phyloP scores from a whole-genome alignment of 2,797 vertebrate genomes.

The Hozukius guyotensis region DNA sequence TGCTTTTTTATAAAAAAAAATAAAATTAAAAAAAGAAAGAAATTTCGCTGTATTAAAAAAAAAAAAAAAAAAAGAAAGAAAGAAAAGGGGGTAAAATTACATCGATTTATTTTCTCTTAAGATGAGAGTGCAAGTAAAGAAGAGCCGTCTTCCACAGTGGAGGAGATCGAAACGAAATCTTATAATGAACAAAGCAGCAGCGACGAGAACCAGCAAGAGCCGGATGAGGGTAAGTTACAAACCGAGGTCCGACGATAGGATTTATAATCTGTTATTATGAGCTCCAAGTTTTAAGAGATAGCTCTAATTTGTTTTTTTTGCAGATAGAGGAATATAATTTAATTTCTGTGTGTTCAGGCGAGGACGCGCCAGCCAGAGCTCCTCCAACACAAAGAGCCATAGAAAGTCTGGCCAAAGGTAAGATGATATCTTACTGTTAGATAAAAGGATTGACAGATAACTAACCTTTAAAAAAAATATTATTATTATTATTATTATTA shows the following conservation, averaged over 20 bases:
- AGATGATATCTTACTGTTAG: conserved; percentile 42
- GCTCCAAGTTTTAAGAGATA: background rate
- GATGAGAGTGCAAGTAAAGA: conserved; percentile 90
- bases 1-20: background rate
- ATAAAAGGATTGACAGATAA: background rate
- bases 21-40: background rate
- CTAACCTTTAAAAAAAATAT: background rate
- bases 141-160: conserved; percentile 92
- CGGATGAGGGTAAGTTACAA: conserved; percentile 80
- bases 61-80: background rate
- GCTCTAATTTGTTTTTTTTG: background rate
- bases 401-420: conserved; percentile 95
- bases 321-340: conserved; percentile 2
- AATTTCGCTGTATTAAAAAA: background rate
- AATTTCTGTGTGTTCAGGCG: conserved; percentile 79
- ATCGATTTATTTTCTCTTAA: conserved; percentile 53
- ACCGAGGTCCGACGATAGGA: background rate
- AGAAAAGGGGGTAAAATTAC: background rate
- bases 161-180: conserved; percentile 92
- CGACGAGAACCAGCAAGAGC: conserved; percentile 87
- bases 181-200: conserved; percentile 90
- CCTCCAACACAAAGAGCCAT: conserved; percentile 88
- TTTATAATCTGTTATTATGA: background rate
- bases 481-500: background rate
- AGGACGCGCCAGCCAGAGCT: conserved; percentile 83